A percentile compares a stretch with the other conserved stretches of the same genome.
phyloP scores from a whole-genome alignment of 2,888 invertebrate species.

The Harpalus rufipes region DNA sequence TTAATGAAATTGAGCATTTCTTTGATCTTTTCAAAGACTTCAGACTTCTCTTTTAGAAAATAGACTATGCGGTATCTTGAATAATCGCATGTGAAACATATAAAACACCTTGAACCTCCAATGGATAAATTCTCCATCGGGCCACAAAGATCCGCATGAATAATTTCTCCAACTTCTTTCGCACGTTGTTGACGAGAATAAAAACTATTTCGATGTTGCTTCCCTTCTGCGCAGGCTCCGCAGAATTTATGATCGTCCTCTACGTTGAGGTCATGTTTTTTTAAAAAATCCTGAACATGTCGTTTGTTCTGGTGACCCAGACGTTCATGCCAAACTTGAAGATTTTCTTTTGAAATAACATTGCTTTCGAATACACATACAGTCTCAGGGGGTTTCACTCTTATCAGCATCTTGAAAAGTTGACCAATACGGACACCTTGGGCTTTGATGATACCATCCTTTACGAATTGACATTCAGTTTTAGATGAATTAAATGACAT shows the following conservation, averaged over 20 bases:
- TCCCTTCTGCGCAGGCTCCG: constrained; percentile 66
- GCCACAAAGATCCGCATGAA: constrained; percentile 56
- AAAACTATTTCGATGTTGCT: constrained; percentile 68
- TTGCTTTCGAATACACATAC: not conserved
- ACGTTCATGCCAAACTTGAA: constrained; percentile 53
- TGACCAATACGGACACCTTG: no score
- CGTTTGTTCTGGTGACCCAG: no score
- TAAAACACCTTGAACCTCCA: constrained; percentile 69
- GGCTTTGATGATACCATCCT: no score
- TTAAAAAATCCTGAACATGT: no score
- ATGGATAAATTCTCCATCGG: constrained; percentile 66
- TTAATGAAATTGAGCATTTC: not conserved
- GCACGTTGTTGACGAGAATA: constrained; percentile 65
- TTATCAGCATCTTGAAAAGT: no score
- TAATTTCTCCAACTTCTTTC: constrained; percentile 69
- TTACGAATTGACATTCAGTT: no score
- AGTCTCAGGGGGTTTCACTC: not conserved
- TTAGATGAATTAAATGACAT: no score
- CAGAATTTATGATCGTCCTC: no score
- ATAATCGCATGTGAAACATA: constrained; percentile 71
- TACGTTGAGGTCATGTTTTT: no score
- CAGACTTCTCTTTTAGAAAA: constrained; percentile 6
- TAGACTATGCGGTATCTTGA: constrained; percentile 68
- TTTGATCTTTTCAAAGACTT: no score
- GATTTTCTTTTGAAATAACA: not conserved